phyloP scores from a whole-genome alignment of 1,140 invertebrate genomes.

The Caenorhabditis latens region DNA sequence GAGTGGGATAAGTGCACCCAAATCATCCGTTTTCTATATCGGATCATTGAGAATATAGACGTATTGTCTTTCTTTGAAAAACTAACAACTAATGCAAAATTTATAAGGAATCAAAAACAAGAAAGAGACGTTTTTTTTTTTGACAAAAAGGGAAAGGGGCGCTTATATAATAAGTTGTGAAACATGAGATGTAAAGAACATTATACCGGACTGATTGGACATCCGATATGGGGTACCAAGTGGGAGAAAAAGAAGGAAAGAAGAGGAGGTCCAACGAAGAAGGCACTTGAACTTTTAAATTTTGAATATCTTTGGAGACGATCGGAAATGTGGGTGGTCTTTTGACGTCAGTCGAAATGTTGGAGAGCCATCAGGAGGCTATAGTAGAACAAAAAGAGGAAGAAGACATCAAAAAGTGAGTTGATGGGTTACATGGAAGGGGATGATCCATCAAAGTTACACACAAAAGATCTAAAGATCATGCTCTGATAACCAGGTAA shows the following conservation, averaged over 20 bases:
- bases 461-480: too few relatives aligned
- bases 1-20: constrained; percentile 2
- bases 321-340: neutral
- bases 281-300: constrained; percentile 36
- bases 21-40: neutral
- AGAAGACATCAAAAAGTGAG: neutral
- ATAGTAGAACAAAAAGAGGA: neutral
- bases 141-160: too few relatives aligned
- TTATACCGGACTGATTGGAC: constrained; percentile 32
- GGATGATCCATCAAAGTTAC: neutral
- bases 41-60: too few relatives aligned
- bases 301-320: neutral
- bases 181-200: constrained; percentile 29
- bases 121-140: neutral
- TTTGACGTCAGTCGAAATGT: constrained; percentile 3
- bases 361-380: neutral
- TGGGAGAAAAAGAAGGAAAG: neutral
- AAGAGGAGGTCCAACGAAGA: neutral
- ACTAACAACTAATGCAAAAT: neutral
- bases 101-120: constrained; percentile 1
- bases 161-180: constrained; percentile 32
- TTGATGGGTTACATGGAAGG: neutral
- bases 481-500: too few relatives aligned
- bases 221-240: constrained; percentile 17
- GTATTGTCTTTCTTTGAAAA: neutral